Base-by-base conservation (phyloP, 2,797 vertebrate species). In the Dicrostonyx torquatus region DNA sequence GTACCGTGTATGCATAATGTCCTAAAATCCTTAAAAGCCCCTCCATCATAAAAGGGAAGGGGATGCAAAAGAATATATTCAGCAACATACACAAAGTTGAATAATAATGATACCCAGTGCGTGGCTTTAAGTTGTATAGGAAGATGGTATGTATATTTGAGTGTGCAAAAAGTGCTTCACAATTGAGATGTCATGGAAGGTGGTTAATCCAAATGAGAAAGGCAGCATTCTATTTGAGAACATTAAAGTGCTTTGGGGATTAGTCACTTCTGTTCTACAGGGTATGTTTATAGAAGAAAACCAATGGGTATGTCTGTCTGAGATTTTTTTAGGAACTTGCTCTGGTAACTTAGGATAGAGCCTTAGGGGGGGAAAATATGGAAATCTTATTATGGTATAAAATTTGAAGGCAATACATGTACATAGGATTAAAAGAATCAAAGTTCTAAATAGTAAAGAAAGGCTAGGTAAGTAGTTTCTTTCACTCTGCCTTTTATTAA, bases 401-500 rank as follows among this genome's bases (percentile, higher is more conserved):
- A 89, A 92, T 94, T 94, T 87, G 37, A 43, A 89, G 29, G 13
- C 64, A 60, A 77, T 84, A 77, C 0, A 34, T 82, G 68, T 77
- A 75, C 77, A 17, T 31, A 97, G 76, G 89, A 82, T 89, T 87
- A 75, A 78, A 87, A 72, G 72, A 82, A 48, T 89, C 85, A 77
- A 95, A 89, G 58, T 91, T 93, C 29, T 89, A 43, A 89, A 60
- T 77, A 90, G 93, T 93, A 88, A 94, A 92, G 76, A 90, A 94
- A 94, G 84, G 3, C 53, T 96, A 94, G 80, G 55, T 94, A 68
- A 83, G 24, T 97, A 75, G 37, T 91, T 94, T 95, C 90, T 91
- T 94, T 92, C 85, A 79, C 26, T 92, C 45, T 95, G 68, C 94
- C 40, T 80, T 95, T 85, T 82, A 72, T 97, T 94, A 90, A 96